A percentile compares a stretch with the other conserved stretches of the same genome.
Conservation (phyloP, 2,113 vertebrate genomes). For the human (Homo sapiens) region GRCh38 chr15:39552501-39553000, state of each 20-base stretch:
- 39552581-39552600: neutral
- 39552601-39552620: neutral
- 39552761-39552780: neutral
- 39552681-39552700: neutral
- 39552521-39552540: neutral
- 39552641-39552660: neutral
- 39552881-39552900: neutral
- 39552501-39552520: neutral
- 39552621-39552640: neutral
- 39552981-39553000: slow-evolving; percentile 14
- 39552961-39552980: neutral
- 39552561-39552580: neutral
- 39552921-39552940: slow-evolving; percentile 39
- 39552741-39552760: neutral
- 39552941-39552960: neutral
- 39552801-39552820: neutral
- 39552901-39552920: neutral
- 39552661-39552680: slow-evolving; percentile 33
- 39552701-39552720: neutral
- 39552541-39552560: neutral
- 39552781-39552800: neutral
- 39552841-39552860: slow-evolving; percentile 12
- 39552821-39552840: neutral
- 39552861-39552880: slow-evolving; percentile 41
- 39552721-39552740: neutral